Evolutionary conservation across 2,797 vertebrate genomes (phyloP), one percentile per base, ranked within the genome.

Genomic region (Rhynchonycteris naso): DNA sequence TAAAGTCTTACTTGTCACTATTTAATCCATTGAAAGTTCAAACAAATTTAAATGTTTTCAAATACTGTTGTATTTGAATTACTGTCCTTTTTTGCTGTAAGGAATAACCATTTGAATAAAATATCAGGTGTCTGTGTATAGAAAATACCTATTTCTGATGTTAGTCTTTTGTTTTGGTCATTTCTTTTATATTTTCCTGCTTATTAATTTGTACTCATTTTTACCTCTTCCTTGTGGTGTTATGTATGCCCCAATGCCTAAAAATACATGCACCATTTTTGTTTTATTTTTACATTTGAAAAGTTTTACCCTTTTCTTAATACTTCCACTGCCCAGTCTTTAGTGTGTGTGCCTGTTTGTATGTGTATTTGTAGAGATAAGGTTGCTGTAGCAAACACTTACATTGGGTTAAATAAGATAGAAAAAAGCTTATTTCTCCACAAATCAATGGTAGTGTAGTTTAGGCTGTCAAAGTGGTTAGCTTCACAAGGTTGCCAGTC

Each of bases 31-130:
- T 87, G 26, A 58, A 94, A 58, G 7, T 92, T 80, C 74, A 90
- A 94, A 56, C 91, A 24, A 93, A 75, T 93, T 91, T 90, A 69
- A 94, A 58, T 95, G 66, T 88, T 94, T 94, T 22, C 65, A 74
- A 93, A 88, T 78, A 47, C 2, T 72, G 1, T 71, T 82, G 33
- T 76, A 81, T 95, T 92, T 93, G 21, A 86, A 89, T 89, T 71
- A n/a, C 13, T 83, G 5, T 81, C 10, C 4, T 95, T 69, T 80
- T 93, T 13, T 88, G 18, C 28, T 84, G 1, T 93, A 81, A 93
- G 33, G 38, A 66, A 14, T 89, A 71, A 74, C 93, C 2, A 78
- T 94, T 78, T 88, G 58, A 81, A 52, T 90, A 33, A 95, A 93
- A 71, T 47, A n/a, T 24, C 66, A 58, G 33, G 11, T 71, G 6